These are phyloP conservation scores for Eucriotettix oculatus DNA, from an alignment of 2,888 invertebrate species.

Conservation along the genomic window DNA sequence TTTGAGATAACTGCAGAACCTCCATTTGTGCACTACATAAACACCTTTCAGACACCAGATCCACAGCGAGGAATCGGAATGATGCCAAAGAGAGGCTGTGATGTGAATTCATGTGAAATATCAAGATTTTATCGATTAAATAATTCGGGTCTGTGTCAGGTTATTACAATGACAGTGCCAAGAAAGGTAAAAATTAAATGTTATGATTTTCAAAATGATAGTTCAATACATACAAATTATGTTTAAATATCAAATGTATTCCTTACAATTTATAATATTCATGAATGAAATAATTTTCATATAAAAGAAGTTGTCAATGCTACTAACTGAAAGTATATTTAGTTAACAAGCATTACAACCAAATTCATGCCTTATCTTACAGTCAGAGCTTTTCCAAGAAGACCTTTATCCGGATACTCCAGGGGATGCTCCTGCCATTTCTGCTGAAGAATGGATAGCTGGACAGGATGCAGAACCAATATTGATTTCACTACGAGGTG, in stretches of 20 bases:
- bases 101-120: conserved; percentile 87
- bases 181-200: conserved; percentile 46
- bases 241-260: no score
- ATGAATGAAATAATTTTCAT: no score
- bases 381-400: conserved; percentile 91
- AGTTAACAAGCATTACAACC: no score
- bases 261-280: no score
- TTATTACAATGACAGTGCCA: conserved; percentile 94
- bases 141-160: conserved; percentile 86
- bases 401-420: conserved; percentile 92
- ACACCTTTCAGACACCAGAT: conserved; percentile 93
- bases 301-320: no score
- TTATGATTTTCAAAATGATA: neutral
- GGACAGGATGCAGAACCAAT: conserved; percentile 84
- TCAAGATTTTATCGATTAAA: conserved; percentile 89
- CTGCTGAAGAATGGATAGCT: conserved; percentile 82
- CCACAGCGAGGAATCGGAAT: conserved; percentile 93
- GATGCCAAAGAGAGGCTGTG: conserved; percentile 97
- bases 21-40: conserved; percentile 91
- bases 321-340: no score
- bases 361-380: conserved; percentile 14
- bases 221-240: no score
- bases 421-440: conserved; percentile 73
- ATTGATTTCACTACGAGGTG: conserved; percentile 80
- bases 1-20: conserved; percentile 86